These are phyloP conservation scores for Hydra vulgaris DNA, from an alignment of 30 jellyfish, hydroid and myxozoan genomes.

Conservation along the genomic window DNA sequence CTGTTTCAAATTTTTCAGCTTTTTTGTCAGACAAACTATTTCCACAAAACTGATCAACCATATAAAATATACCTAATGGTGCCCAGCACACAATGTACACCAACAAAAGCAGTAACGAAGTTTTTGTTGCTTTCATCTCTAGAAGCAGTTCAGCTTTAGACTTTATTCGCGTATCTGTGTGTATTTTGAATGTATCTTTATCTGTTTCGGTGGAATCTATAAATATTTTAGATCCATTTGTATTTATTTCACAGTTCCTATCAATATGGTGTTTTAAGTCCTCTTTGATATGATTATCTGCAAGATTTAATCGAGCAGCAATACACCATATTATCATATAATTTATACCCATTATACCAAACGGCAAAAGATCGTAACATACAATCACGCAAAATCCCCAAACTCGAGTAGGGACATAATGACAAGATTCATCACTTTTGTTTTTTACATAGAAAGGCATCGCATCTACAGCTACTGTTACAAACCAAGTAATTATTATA, in stretches of 20 bases:
- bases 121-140: slow-evolving; percentile 27
- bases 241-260: neutral
- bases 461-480: slow-evolving; percentile 7
- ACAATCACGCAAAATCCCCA: slow-evolving; percentile 22
- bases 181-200: neutral
- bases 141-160: neutral
- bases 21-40: slow-evolving; percentile 3
- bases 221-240: no score
- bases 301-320: slow-evolving; percentile 13
- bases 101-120: slow-evolving; percentile 1
- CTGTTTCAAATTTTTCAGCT: neutral
- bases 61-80: slow-evolving; percentile 19
- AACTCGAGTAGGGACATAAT: slow-evolving; percentile 1
- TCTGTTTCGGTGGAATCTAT: no score
- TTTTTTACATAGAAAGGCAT: neutral
- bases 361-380: slow-evolving; percentile 9
- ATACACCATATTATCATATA: slow-evolving; percentile 9
- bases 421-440: slow-evolving; percentile 4
- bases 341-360: neutral
- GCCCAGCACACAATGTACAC: slow-evolving; percentile 20
- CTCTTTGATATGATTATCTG: neutral
- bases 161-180: neutral
- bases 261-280: neutral
- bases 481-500: neutral
- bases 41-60: slow-evolving; percentile 30